Percentiles rank a stretch among this genome's conserved stretches.
phyloP scores from a whole-genome alignment of 37 sponge, comb jelly and placozoan species.

The Mnemiopsis leidyi region DNA sequence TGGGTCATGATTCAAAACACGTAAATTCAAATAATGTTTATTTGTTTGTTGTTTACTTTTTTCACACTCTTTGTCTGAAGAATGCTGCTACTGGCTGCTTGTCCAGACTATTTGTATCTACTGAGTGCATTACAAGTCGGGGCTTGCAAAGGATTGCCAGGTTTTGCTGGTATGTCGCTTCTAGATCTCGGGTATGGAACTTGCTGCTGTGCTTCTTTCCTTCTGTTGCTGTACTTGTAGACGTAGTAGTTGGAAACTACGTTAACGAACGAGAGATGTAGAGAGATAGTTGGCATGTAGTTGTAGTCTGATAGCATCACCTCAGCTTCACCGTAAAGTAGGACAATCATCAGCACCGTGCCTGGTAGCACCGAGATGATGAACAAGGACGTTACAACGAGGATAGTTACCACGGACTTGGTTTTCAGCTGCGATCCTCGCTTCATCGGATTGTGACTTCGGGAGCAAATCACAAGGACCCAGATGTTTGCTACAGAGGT shows the following conservation, averaged over 20 bases:
- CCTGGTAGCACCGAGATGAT: not conserved
- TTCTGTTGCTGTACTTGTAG: not conserved
- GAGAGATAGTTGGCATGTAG: not conserved
- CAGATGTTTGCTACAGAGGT: not conserved
- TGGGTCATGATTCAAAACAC: no score
- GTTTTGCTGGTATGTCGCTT: not conserved
- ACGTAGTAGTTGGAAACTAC: not conserved
- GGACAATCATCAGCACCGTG: not conserved
- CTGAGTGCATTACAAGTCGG: no score
- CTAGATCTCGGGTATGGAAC: not conserved
- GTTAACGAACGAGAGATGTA: conserved; percentile 34
- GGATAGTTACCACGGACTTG: not conserved
- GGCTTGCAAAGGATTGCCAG: no score
- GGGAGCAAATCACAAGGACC: conserved; percentile 10
- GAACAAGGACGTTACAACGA: not conserved
- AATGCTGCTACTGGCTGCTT: no score
- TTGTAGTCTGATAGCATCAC: not conserved
- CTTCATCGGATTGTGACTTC: not conserved
- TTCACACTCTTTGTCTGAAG: no score
- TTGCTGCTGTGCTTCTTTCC: not conserved
- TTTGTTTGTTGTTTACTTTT: no score
- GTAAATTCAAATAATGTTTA: no score
- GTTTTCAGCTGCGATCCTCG: not conserved
- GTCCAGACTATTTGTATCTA: no score
- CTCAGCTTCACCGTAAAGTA: not conserved